A percentile compares a stretch with the other conserved stretches of the same genome.
Evolutionary conservation across 2,888 invertebrate species (phyloP).

Genomic region (Aspidiotus destructor): DNA sequence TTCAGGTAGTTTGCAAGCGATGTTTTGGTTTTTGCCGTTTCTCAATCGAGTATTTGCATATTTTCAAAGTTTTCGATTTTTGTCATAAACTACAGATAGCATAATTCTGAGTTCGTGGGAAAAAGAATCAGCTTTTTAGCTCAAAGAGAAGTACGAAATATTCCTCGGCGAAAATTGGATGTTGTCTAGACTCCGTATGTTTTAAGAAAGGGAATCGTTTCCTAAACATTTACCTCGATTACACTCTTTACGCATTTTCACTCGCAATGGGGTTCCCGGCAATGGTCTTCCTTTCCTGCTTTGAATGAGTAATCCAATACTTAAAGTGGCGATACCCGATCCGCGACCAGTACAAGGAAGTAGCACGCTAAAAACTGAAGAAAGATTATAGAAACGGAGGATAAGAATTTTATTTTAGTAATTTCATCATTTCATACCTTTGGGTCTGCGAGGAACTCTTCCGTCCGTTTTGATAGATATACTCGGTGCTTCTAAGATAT

Average conservation of each 20-base stretch:
- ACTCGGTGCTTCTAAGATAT: slow-evolving; percentile 73
- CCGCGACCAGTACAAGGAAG: slow-evolving; percentile 78
- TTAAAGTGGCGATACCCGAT: slow-evolving; percentile 78
- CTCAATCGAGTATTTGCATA: no score
- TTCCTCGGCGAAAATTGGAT: no score
- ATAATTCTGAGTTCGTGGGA: no score
- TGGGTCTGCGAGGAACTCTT: slow-evolving; percentile 72
- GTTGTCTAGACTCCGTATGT: neutral
- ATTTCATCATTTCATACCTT: slow-evolving; percentile 51
- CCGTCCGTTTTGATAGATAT: slow-evolving; percentile 79
- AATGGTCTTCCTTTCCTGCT: slow-evolving; percentile 67
- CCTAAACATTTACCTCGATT: slow-evolving; percentile 43
- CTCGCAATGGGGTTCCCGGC: slow-evolving; percentile 75
- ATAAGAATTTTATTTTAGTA: neutral
- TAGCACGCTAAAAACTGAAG: slow-evolving; percentile 73
- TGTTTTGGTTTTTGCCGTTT: no score
- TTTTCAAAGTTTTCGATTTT: no score
- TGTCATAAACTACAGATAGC: no score
- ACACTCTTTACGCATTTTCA: slow-evolving; percentile 86
- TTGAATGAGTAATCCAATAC: slow-evolving; percentile 74
- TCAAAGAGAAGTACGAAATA: no score
- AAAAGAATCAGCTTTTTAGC: no score
- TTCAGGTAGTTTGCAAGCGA: no score
- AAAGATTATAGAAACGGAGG: slow-evolving; percentile 16
- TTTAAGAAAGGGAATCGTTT: neutral